Conservation (phyloP, 2,113 vertebrate species). For the Trichomycterus rosablanca region DNA sequence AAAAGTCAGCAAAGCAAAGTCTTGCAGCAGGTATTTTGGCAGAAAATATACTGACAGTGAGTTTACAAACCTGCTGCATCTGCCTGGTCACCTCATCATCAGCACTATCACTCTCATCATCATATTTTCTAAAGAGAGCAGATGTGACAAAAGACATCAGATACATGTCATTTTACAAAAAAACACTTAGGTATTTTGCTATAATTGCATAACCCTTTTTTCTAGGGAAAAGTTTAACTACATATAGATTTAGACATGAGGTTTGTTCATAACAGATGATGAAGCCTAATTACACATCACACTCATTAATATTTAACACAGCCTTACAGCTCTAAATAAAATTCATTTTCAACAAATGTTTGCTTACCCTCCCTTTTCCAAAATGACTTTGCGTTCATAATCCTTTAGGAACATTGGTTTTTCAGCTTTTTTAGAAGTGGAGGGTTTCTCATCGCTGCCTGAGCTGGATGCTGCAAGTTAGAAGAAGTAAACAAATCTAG, state of each 20-base stretch:
- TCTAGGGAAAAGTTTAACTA: too few relatives aligned
- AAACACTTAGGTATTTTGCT: too few relatives aligned
- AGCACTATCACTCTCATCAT: constrained; percentile 73
- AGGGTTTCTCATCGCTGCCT: constrained; percentile 44
- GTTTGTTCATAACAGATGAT: too few relatives aligned
- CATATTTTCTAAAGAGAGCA: constrained; percentile 72
- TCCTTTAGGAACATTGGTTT: constrained; percentile 85
- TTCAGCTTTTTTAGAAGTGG: constrained; percentile 56
- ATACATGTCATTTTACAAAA: too few relatives aligned
- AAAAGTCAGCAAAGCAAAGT: neutral
- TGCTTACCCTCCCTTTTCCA: constrained; percentile 83
- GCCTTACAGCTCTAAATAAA: too few relatives aligned
- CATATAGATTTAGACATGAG: too few relatives aligned
- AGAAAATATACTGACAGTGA: neutral
- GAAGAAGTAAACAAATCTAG: neutral
- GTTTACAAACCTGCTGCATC: constrained; percentile 48
- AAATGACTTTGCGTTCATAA: constrained; percentile 83
- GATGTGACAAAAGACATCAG: neutral
- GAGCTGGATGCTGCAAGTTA: constrained; percentile 35
- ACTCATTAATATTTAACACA: too few relatives aligned
- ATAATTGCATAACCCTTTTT: too few relatives aligned
- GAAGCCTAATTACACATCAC: too few relatives aligned
- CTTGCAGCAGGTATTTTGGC: too few relatives aligned
- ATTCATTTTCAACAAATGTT: too few relatives aligned
- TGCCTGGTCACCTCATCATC: constrained; percentile 52